Conservation (phyloP, 92 coral and sea anemone genomes). For the Zoanthus sansibaricus region DNA sequence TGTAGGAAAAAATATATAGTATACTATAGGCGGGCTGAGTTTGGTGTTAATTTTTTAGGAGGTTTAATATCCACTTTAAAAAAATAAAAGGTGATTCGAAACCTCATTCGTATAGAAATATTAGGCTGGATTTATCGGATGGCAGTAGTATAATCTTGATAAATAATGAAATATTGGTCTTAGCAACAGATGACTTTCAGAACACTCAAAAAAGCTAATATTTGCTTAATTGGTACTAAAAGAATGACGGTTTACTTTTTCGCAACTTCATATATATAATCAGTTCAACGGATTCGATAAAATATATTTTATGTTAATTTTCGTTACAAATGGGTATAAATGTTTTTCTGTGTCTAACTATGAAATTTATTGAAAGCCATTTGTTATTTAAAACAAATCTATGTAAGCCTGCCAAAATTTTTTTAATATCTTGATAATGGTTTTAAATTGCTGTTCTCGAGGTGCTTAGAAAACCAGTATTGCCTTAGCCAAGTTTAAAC, state of each 20-base stretch:
- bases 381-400: too few relatives aligned
- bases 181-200: neutral
- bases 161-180: neutral
- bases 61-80: neutral
- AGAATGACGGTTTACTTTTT: neutral
- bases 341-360: neutral
- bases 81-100: neutral
- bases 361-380: neutral
- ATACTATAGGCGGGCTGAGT: neutral
- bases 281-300: neutral
- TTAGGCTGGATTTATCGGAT: neutral
- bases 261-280: neutral
- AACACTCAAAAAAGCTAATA: neutral
- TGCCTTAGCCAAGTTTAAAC: too few relatives aligned
- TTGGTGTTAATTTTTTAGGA: neutral
- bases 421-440: too few relatives aligned
- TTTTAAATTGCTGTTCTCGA: too few relatives aligned
- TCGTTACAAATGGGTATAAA: neutral
- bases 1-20: too few relatives aligned
- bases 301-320: neutral
- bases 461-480: too few relatives aligned
- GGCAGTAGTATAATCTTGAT: neutral
- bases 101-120: neutral
- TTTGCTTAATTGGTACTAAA: neutral
- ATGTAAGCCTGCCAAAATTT: too few relatives aligned